Evolutionary conservation across 2,113 vertebrate species (phyloP).

Genomic region (Epinephelus moara): DNA sequence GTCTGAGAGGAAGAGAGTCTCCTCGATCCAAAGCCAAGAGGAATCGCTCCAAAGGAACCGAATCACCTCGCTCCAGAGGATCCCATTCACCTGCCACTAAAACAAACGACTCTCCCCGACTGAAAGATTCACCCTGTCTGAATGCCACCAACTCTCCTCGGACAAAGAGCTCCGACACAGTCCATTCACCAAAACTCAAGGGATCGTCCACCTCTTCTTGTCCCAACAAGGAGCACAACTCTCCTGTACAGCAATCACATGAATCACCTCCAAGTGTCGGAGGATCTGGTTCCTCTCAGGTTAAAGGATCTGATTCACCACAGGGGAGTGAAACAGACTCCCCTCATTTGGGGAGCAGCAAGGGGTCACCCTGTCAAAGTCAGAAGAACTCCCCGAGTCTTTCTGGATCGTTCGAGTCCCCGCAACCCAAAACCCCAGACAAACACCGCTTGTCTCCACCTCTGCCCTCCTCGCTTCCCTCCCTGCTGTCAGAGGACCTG

Average conservation of each 20-base stretch:
- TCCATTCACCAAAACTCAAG: conserved; percentile 41
- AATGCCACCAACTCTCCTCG: conserved; percentile 1
- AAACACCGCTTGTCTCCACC: background rate
- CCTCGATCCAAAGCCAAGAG: conserved; percentile 75
- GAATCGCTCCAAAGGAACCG: conserved; percentile 63
- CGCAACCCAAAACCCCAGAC: conserved; percentile 37
- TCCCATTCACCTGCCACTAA: conserved; percentile 49
- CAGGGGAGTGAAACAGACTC: conserved; percentile 43
- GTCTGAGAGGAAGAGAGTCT: conserved; percentile 74
- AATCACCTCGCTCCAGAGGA: conserved; percentile 69
- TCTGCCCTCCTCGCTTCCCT: background rate
- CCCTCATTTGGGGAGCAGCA: conserved; percentile 15
- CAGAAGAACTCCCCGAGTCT: conserved; percentile 34
- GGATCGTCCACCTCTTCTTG: background rate
- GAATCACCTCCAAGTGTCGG: conserved; percentile 4
- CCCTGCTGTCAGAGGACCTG: conserved; percentile 44
- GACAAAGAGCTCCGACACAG: conserved; percentile 28
- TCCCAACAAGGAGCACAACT: conserved; percentile 43
- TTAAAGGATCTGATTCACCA: conserved; percentile 42
- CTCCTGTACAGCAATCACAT: conserved; percentile 2
- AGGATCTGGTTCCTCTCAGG: conserved; percentile 41
- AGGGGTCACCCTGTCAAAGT: conserved; percentile 27
- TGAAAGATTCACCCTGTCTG: conserved; percentile 25
- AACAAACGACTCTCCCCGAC: conserved; percentile 39
- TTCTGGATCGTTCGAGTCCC: conserved; percentile 26